Conservation (phyloP, 2,797 vertebrate species). For the Calcarius lapponicus region DNA sequence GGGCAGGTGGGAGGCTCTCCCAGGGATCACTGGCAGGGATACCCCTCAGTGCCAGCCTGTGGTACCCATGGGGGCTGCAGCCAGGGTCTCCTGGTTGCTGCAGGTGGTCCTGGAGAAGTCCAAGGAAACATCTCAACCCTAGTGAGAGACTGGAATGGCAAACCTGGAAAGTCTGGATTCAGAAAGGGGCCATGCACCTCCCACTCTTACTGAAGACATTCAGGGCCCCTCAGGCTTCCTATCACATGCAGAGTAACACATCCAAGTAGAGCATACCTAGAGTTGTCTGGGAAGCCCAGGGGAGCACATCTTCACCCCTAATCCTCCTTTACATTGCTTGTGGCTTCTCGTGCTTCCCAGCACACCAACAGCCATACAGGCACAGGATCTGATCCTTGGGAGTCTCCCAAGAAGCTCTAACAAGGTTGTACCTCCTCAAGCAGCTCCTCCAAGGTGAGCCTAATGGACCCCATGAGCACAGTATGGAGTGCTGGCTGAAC, state of each 20-base stretch:
- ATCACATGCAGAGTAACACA: not conserved
- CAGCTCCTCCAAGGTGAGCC: not conserved
- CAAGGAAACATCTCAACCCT: not conserved
- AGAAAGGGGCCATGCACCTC: not conserved
- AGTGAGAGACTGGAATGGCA: not conserved
- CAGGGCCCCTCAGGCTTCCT: not conserved
- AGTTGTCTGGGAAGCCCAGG: not conserved
- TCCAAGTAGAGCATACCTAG: not conserved
- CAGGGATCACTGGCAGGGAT: not conserved
- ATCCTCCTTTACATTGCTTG: not conserved
- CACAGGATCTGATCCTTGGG: not conserved
- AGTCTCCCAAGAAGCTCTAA: not conserved
- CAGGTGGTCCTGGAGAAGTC: not conserved
- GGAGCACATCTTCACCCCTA: not conserved
- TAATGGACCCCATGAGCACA: not conserved
- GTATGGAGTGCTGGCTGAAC: not conserved
- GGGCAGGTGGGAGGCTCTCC: not conserved
- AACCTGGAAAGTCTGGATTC: not conserved
- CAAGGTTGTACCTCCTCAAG: not conserved
- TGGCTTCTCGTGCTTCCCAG: fast-evolving
- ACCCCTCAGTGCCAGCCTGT: not conserved
- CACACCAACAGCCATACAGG: not conserved
- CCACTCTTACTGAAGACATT: not conserved
- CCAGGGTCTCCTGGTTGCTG: not conserved
- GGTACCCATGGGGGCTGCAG: not conserved